These are phyloP conservation scores for Adelosebastes latens DNA, from an alignment of 2,797 vertebrate genomes.

Conservation along the genomic window DNA sequence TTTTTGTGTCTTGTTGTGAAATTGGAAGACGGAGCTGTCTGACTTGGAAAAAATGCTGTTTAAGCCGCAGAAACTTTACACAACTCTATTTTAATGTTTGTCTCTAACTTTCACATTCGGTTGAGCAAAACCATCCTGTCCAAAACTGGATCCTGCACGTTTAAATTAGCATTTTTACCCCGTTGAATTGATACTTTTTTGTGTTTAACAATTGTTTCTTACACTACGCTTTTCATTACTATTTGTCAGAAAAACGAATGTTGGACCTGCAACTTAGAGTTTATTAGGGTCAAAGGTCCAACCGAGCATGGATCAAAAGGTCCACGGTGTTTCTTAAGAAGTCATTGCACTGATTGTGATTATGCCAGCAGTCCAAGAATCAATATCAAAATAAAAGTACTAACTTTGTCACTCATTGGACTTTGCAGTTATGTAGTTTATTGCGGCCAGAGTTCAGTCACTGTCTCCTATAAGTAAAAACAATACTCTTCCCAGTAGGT, in stretches of 20 bases:
- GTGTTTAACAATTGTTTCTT: too few species aligned
- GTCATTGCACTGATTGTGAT: rapidly evolving
- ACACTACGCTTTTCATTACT: too few species aligned
- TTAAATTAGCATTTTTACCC: too few species aligned
- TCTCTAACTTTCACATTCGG: too few species aligned
- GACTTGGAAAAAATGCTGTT: not conserved
- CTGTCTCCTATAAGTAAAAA: not conserved
- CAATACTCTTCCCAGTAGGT: constrained; percentile 4
- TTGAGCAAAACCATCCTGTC: too few species aligned
- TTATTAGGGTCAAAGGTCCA: constrained; percentile 33
- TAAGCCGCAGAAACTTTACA: not conserved
- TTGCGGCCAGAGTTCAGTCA: constrained; percentile 23
- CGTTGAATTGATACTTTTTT: too few species aligned
- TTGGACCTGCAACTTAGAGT: not conserved
- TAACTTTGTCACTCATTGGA: not conserved
- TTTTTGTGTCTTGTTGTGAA: constrained; percentile 26
- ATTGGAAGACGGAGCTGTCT: not conserved
- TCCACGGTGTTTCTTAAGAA: not conserved
- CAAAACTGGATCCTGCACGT: too few species aligned
- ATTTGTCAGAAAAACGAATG: too few species aligned
- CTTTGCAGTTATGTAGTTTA: constrained; percentile 2
- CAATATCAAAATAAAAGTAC: not conserved
- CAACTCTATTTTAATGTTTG: not conserved
- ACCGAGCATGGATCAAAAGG: not conserved
- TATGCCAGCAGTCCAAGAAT: not conserved